Evolutionary conservation across 2,888 invertebrate species (phyloP).

Genomic region (Chymomyza amoena): DNA sequence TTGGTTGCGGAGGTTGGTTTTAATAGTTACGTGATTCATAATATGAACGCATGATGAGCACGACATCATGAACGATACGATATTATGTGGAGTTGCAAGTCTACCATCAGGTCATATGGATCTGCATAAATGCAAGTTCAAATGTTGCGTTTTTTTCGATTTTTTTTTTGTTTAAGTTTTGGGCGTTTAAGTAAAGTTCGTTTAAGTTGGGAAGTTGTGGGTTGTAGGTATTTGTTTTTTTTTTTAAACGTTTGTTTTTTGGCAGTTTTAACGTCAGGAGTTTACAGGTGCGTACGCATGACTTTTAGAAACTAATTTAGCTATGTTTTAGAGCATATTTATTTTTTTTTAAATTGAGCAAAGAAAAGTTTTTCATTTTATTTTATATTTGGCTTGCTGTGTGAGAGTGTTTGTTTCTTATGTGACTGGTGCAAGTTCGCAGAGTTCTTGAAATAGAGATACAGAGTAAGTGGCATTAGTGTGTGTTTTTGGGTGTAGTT

Average conservation of each 20-base stretch:
- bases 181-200: neutral
- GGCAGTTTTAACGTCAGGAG: constrained; percentile 48
- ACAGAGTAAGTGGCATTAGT: constrained; percentile 29
- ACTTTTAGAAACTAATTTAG: constrained; percentile 7
- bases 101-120: constrained; percentile 77
- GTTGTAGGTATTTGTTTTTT: constrained; percentile 24
- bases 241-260: constrained; percentile 13
- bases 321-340: constrained; percentile 29
- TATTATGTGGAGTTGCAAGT: constrained; percentile 78
- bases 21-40: constrained; percentile 61
- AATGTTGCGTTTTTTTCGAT: constrained; percentile 53
- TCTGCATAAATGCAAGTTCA: constrained; percentile 76
- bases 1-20: constrained; percentile 2
- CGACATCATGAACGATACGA: constrained; percentile 71
- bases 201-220: constrained; percentile 13
- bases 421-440: constrained; percentile 57
- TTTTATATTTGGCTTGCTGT: constrained; percentile 22
- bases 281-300: constrained; percentile 55
- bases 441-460: constrained; percentile 58
- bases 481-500: constrained; percentile 13
- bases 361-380: constrained; percentile 28
- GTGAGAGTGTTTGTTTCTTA: neutral
- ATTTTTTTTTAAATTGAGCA: constrained; percentile 31
- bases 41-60: constrained; percentile 74
- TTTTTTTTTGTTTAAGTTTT: neutral